Conservation (phyloP, 2,888 invertebrate species). For the Rhingia campestris region DNA sequence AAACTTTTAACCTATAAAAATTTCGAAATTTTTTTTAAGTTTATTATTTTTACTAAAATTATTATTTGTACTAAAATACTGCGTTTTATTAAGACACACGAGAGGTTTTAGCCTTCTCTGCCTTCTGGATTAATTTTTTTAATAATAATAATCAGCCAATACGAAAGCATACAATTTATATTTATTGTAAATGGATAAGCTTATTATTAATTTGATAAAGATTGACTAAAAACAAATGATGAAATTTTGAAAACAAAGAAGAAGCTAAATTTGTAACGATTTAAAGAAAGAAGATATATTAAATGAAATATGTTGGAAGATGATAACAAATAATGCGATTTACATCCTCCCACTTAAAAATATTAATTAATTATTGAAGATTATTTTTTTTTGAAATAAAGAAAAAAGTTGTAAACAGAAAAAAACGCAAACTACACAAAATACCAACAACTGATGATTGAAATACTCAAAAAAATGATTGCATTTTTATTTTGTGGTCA, state of each 20-base stretch:
- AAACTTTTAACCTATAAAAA: conserved; percentile 25
- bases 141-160: conserved; percentile 65
- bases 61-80: no score
- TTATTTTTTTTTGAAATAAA: conserved; percentile 58
- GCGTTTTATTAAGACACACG: conserved; percentile 39
- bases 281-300: conserved; percentile 13
- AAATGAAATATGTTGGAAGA: conserved; percentile 31
- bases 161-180: conserved; percentile 67
- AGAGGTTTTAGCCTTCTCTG: conserved; percentile 38
- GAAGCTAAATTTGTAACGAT: conserved; percentile 37
- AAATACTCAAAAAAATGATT: conserved; percentile 67
- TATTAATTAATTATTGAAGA: conserved; percentile 56
- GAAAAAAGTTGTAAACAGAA: conserved; percentile 15
- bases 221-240: conserved; percentile 42
- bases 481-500: conserved; percentile 51
- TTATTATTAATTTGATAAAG: conserved; percentile 67
- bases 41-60: conserved; percentile 32
- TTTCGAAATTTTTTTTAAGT: conserved; percentile 4
- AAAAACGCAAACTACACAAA: conserved; percentile 52
- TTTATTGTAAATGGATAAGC: conserved; percentile 67
- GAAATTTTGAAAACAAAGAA: conserved; percentile 9
- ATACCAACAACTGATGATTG: conserved; percentile 66
- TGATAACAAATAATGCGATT: conserved; percentile 53
- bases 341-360: conserved; percentile 62
- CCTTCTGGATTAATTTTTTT: conserved; percentile 35